A percentile compares a stretch with the other conserved stretches of the same genome.
Evolutionary conservation across 2,888 invertebrate species (phyloP).

Genomic region (Morpho achilles): DNA sequence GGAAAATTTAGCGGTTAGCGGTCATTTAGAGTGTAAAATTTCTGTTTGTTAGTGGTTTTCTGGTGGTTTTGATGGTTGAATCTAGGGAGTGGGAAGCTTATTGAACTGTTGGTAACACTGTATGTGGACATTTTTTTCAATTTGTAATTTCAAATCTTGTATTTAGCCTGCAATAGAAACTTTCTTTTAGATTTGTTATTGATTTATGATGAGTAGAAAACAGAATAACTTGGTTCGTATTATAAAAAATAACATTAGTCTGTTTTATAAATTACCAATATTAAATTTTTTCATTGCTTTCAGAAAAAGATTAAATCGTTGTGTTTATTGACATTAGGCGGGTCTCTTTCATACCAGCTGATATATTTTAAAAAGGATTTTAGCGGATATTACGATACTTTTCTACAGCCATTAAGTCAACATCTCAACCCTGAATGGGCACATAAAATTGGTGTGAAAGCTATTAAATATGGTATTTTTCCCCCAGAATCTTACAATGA

Average conservation of each 20-base stretch:
- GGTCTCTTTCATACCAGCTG: conserved; percentile 82
- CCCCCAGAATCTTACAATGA: conserved; percentile 81
- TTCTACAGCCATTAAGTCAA: conserved; percentile 85
- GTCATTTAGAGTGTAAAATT: too few relatives aligned
- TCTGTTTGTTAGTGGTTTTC: too few relatives aligned
- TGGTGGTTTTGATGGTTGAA: too few relatives aligned
- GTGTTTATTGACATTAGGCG: conserved; percentile 81
- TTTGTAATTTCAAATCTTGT: too few relatives aligned
- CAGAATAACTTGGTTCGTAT: conserved; percentile 32
- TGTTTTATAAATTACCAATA: not conserved
- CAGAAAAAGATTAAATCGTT: conserved; percentile 85
- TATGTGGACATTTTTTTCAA: too few relatives aligned
- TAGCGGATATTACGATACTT: conserved; percentile 86
- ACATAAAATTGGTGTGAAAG: conserved; percentile 87
- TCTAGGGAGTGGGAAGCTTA: too few relatives aligned
- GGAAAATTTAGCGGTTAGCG: too few relatives aligned
- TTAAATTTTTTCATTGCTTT: conserved; percentile 32
- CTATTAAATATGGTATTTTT: conserved; percentile 87
- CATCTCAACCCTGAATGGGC: conserved; percentile 89
- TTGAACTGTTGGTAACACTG: too few relatives aligned
- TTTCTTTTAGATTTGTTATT: not conserved
- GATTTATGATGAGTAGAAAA: conserved; percentile 28
- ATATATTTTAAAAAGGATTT: conserved; percentile 86
- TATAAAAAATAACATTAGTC: not conserved
- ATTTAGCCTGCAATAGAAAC: too few relatives aligned